A percentile compares a stretch with the other conserved stretches of the same genome.
phyloP scores from a whole-genome alignment of 2,888 invertebrate genomes.

The Sarcophaga rosellei region DNA sequence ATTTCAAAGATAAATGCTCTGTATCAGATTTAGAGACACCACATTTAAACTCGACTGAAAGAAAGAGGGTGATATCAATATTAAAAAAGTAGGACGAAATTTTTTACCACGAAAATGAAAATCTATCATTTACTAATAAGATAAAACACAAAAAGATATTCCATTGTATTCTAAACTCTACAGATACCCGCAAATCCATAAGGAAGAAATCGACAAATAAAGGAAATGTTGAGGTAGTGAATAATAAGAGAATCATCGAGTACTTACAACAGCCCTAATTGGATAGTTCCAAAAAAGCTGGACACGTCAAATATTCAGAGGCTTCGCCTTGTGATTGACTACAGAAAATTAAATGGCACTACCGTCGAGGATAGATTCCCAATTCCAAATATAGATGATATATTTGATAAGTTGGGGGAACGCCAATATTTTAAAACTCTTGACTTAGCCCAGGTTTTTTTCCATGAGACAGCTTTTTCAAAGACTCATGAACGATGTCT shows the following conservation, averaged over 20 bases:
- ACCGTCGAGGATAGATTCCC: neutral
- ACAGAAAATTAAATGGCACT: neutral
- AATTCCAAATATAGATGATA: slow-evolving; percentile 2
- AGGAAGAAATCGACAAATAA: slow-evolving; percentile 36
- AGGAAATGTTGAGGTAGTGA: slow-evolving; percentile 56
- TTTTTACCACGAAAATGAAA: neutral
- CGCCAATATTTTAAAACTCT: neutral
- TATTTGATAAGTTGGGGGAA: neutral
- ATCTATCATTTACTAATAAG: slow-evolving; percentile 44
- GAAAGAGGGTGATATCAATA: neutral
- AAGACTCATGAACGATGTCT: neutral
- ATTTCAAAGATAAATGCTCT: neutral
- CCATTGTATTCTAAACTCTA: slow-evolving; percentile 44
- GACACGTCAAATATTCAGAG: neutral
- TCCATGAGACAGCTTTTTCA: too few relatives aligned
- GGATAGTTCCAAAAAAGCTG: neutral
- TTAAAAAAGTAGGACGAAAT: slow-evolving; percentile 1
- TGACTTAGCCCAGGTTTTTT: too few relatives aligned
- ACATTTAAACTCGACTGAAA: slow-evolving; percentile 39
- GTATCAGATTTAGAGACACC: neutral
- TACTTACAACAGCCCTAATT: too few relatives aligned
- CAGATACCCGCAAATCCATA: slow-evolving; percentile 45
- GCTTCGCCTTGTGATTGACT: neutral
- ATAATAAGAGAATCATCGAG: slow-evolving; percentile 64
- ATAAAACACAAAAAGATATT: slow-evolving; percentile 24